Evolutionary conservation across 2,797 vertebrate species (phyloP), one percentile per base, ranked within the genome.

Genomic region (Sebastes itinus): DNA sequence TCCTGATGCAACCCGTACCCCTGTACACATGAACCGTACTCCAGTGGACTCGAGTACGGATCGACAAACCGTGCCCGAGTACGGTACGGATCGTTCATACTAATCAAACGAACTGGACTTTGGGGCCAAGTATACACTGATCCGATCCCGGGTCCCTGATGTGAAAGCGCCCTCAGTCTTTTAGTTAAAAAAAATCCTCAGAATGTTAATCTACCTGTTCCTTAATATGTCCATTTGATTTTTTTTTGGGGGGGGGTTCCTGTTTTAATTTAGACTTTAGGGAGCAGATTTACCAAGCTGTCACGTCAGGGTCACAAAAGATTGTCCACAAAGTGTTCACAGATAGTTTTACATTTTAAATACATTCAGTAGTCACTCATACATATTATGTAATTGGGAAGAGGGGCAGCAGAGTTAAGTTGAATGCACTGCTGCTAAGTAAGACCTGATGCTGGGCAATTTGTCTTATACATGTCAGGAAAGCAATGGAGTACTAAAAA

Each of bases 371-470:
- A 38, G 58, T 71, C 66, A 55, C 20, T 49, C 4, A 49, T 32
- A 80, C 16, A 55, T n/a, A 64, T 63, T 63, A 58, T 76, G 73
- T 23, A 38, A 27, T 25, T 73, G 18, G 38, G 4, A 46, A 56
- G 14, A 4, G 7, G 2, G 32, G 23, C 70, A 55, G 61, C 10
- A 30, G 65, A 77, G 33, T 58, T 49, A 23, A 49, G 20, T 25
- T 62, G 20, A 75, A 67, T 25, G 4, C 38, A 27, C 27, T 55
- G 33, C 55, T 80, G 61, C 14, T 72, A 14, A 55, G 54, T 65
- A 33, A 35, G 49, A 67, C 20, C 38, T 65, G 25, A 76, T 61
- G 63, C 58, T 59, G 56, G 9, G 72, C 42, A 42, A 68, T 38
- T 71, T 12, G 28, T 38, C 13, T 56, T 30, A 20, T 18, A n/a